Evolutionary conservation across 2,888 invertebrate species (phyloP), one percentile per base, ranked within the genome.

Genomic region (Germaria angustata): DNA sequence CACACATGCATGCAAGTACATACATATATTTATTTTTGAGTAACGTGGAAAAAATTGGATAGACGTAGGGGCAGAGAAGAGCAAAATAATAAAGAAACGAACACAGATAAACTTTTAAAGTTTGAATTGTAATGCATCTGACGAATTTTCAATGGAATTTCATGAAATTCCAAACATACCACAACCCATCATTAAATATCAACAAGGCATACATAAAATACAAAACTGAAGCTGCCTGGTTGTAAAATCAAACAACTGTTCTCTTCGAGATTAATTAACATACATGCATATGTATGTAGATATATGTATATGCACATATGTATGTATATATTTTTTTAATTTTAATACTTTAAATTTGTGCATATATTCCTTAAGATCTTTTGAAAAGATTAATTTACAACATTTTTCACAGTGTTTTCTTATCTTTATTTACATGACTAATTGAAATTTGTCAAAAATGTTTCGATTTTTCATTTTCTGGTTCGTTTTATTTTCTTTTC

Each of bases 121-220:
- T 59, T 61, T 53, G 34, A 76, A 63, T 51, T 36, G 55, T 46
- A 75, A 39, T 73, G 77, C 75, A 79, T 59, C 75, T 79, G 78
- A 69, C 68, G 69, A 69, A 59, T 79, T 78, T 75, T 46, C 11
- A 53, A 71, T 71, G 82, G 82, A 82, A 79, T 82, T 75, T 79
- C 32, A 71, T 78, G 59, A 79, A 82, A 82, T 82, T 82, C 82
- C 82, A 49, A 71, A 55, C 82, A 79, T 82, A 59, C 78, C 82
- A n/a, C n/a, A 72, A 69, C 8, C 51, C 46, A 73, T 73, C 55
- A 57, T 69, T 41, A 28, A 55, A 57, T 57, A 68, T 36, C 15
- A 59, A 20, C 28, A 66, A 68, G 34, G 11, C 32, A 32, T 1
- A 68, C n/a, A n/a, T 15, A 41, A 59, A 66, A 49, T 24, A 49